These are phyloP conservation scores for Prunella himalayana DNA, from an alignment of 2,113 vertebrate species.

Conservation along the genomic window DNA sequence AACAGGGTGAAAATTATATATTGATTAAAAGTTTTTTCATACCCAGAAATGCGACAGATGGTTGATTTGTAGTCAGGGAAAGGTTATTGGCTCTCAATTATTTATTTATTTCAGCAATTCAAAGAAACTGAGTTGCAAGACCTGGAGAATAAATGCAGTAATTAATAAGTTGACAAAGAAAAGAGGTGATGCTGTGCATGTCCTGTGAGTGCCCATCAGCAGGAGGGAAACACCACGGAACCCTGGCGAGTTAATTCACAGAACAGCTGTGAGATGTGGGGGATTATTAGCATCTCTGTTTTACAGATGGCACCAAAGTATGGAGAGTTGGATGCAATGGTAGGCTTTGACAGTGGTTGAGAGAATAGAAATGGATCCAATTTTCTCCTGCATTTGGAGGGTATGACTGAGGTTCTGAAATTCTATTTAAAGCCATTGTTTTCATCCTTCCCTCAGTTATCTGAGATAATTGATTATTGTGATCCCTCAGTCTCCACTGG, in stretches of 20 bases:
- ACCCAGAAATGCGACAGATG: neutral
- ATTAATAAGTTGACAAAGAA: slow-evolving; percentile 3
- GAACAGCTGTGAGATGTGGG: slow-evolving; percentile 25
- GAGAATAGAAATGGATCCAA: neutral
- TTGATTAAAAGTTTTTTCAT: slow-evolving; percentile 20
- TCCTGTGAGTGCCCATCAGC: neutral
- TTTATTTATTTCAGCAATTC: slow-evolving; percentile 1
- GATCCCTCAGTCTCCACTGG: neutral
- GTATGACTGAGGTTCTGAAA: neutral
- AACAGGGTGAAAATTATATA: neutral
- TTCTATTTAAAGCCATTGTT: neutral
- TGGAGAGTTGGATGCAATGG: neutral
- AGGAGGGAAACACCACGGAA: neutral
- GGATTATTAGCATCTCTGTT: neutral
- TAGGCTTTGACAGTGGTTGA: neutral
- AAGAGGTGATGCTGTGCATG: neutral
- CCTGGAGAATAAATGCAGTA: neutral
- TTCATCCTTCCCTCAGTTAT: neutral
- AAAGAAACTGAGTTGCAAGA: neutral
- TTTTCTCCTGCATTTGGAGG: neutral
- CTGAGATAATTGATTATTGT: neutral
- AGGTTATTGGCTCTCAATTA: neutral
- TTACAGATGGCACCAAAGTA: slow-evolving; percentile 9
- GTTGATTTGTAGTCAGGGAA: neutral
- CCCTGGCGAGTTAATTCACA: neutral